Percentiles rank a stretch among this genome's conserved stretches.
Conservation (phyloP, 2,113 vertebrate genomes). For the Phaetusa simplex region DNA sequence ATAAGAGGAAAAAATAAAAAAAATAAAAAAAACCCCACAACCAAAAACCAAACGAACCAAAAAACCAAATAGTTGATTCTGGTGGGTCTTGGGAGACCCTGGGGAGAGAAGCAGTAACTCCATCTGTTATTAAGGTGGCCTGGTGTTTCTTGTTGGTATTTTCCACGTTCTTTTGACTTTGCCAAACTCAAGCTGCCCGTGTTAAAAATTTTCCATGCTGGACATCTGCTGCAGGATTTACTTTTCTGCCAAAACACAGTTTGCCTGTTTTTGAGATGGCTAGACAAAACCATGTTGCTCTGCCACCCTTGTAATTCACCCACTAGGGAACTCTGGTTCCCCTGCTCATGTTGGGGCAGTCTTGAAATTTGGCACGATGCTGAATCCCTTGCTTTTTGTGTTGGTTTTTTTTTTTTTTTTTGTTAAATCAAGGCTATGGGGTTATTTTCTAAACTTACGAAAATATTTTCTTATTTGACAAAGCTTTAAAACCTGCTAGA, state of each 20-base stretch:
- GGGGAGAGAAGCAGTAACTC: background rate
- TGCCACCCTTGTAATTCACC: background rate
- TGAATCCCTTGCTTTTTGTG: background rate
- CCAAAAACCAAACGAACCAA: background rate
- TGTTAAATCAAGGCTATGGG: background rate
- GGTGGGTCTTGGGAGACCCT: fast-evolving
- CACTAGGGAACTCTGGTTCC: background rate
- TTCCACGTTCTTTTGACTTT: constrained; percentile 33
- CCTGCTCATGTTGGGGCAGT: background rate
- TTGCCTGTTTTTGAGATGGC: background rate
- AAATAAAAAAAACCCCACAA: background rate
- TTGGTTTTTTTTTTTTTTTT: background rate
- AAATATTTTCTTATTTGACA: background rate
- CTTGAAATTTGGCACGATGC: background rate
- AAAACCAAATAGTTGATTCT: background rate
- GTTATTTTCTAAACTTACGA: background rate
- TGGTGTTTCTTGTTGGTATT: background rate
- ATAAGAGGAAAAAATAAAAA: background rate
- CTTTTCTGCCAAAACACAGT: constrained; percentile 49
- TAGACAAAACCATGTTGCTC: constrained; percentile 3
- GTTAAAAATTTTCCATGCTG: constrained; percentile 56
- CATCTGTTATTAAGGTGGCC: background rate
- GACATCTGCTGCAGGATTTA: constrained; percentile 59
- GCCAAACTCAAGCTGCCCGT: background rate
- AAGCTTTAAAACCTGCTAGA: background rate